Percentiles rank a stretch among this genome's conserved stretches.
Evolutionary conservation across 2,888 invertebrate species (phyloP).

Genomic region (Sinohyriopsis cumingii): DNA sequence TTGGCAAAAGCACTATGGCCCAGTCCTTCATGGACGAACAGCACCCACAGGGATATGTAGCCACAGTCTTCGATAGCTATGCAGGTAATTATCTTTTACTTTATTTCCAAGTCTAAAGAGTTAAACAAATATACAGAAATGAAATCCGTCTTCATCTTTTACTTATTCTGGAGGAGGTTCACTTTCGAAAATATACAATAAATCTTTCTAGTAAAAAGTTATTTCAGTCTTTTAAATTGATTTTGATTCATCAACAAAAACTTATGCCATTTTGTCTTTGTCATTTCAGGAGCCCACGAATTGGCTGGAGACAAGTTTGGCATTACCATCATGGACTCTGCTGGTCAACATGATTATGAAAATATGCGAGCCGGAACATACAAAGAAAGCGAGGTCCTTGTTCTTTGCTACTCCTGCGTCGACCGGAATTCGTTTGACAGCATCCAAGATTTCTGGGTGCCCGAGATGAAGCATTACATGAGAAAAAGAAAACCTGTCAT

Average conservation of each 20-base stretch:
- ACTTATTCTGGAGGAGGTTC: too few relatives aligned
- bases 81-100: conserved; percentile 37
- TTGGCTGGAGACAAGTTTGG: conserved; percentile 55
- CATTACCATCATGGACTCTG: conserved; percentile 54
- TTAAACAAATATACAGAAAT: not conserved
- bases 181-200: too few relatives aligned
- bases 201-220: too few relatives aligned
- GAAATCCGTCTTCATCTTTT: conserved; percentile 25
- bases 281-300: conserved; percentile 46
- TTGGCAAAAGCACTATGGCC: conserved; percentile 56
- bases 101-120: not conserved
- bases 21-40: conserved; percentile 44
- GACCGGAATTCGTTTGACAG: conserved; percentile 54
- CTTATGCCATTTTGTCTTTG: conserved; percentile 6
- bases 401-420: conserved; percentile 55
- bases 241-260: not conserved
- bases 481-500: conserved; percentile 50
- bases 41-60: conserved; percentile 38
- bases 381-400: conserved; percentile 52
- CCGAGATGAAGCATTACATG: conserved; percentile 48
- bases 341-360: conserved; percentile 58
- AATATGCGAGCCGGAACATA: conserved; percentile 48
- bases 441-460: conserved; percentile 55
- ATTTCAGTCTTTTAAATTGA: too few relatives aligned
- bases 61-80: conserved; percentile 53